Base-by-base conservation (phyloP, 2,888 invertebrate genomes). In the Villa cingulata region DNA sequence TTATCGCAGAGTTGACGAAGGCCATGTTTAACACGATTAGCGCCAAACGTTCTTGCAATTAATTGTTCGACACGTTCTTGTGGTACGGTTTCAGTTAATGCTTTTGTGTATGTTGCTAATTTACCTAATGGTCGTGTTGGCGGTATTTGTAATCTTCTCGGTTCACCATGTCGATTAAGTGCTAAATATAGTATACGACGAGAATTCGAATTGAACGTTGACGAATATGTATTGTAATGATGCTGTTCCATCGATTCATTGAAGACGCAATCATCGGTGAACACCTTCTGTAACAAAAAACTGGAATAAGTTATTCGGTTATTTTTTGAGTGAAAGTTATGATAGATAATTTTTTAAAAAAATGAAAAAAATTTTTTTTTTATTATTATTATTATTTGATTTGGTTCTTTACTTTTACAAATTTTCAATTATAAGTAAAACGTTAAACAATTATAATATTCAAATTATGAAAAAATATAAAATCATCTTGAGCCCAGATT, bases 181-280 rank as follows among this genome's bases (percentile, higher is more conserved):
- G 86, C 88, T 68, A 88, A 72, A 72, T 83, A 88, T 56, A 78
- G 70, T 44, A 83, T 83, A 59, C 80, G 78, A 64, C 74, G 73
- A 58, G 77, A 75, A 70, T 82, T 77, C 51, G 81, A 81, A 72
- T 81, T 80, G 66, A 81, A 79, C 52, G 75, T 76, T 58, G 82
- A 82, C 60, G 86, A 83, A 72, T 88, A 89, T 49, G 84, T 85
- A 69, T 87, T 88, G 74, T 86, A 88, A 68, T 85, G 80, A 70
- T 86, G 82, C 68, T 81, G 80, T 69, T 83, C 86, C 70, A 87
- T 80, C 65, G 80, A 82, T 73, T 88, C 88, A 72, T 86, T 84
- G 77, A 88, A 87, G 66, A 86, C 78, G 74, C 88, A 89, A 62
- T 84, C 83, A 66, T 83, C 81, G 64, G 80, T 81, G 75, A 83